Percentiles rank a stretch among this genome's conserved stretches.
phyloP scores from a whole-genome alignment of 1,140 invertebrate genomes.

The Zelostemma sp. region DNA sequence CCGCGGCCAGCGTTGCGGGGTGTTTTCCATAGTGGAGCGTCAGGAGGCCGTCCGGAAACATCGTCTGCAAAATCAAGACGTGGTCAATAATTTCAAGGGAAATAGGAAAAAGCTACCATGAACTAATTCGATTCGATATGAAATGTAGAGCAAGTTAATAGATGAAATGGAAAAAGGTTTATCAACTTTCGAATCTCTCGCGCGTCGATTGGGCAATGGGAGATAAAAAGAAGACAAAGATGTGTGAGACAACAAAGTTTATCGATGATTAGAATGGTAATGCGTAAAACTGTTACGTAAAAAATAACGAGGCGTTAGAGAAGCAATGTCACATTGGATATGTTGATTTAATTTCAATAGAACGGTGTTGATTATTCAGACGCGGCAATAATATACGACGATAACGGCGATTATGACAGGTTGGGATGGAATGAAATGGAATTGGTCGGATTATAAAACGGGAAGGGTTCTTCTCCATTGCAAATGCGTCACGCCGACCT shows the following conservation, averaged over 20 bases:
- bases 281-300: background rate
- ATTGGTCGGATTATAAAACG: constrained; percentile 48
- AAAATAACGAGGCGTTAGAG: background rate
- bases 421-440: constrained; percentile 45
- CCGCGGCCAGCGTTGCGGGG: constrained; percentile 87
- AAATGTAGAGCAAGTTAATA: too few species aligned
- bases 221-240: too few species aligned
- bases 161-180: too few species aligned
- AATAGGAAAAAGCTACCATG: too few species aligned
- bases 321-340: background rate
- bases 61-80: constrained; percentile 61
- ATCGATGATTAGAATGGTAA: background rate
- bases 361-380: constrained; percentile 24
- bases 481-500: constrained; percentile 53
- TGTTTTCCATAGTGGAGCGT: constrained; percentile 91
- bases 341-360: constrained; percentile 18
- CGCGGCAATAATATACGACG: constrained; percentile 34
- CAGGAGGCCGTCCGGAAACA: constrained; percentile 76
- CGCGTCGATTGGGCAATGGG: background rate
- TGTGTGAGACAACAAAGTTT: too few species aligned
- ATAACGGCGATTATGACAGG: constrained; percentile 46
- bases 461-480: constrained; percentile 42
- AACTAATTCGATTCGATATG: too few species aligned
- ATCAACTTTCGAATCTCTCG: background rate
- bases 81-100: background rate